Percentiles rank a stretch among this genome's conserved stretches.
Evolutionary conservation across 2,113 vertebrate genomes (phyloP).

Genomic region (Boleophthalmus pectinirostris): DNA sequence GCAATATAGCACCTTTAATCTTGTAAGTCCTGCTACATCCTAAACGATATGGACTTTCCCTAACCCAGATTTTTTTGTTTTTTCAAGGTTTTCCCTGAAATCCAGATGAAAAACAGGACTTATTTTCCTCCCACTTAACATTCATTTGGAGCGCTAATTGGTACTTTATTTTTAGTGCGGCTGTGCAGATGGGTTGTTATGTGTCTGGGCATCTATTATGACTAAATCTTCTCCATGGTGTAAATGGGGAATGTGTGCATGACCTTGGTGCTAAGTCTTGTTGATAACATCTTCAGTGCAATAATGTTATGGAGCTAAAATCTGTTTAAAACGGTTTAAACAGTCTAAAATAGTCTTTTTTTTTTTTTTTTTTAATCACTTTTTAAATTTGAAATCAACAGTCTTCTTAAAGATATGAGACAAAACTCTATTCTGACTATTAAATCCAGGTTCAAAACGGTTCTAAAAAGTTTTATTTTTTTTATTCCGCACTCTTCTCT

Average conservation of each 20-base stretch:
- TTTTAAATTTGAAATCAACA: too few species aligned
- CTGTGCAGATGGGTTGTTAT: background rate
- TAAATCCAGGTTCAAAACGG: too few species aligned
- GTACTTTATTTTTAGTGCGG: background rate
- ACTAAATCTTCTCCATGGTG: background rate
- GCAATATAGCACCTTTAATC: background rate
- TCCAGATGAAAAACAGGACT: background rate
- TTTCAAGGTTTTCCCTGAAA: background rate
- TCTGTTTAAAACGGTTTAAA: too few species aligned
- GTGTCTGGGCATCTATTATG: background rate
- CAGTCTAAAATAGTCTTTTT: too few species aligned
- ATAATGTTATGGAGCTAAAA: background rate
- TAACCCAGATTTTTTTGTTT: background rate
- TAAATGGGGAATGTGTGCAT: background rate
- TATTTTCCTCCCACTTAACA: background rate
- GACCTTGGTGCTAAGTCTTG: background rate
- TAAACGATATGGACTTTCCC: background rate
- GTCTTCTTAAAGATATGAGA: too few species aligned
- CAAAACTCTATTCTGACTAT: too few species aligned
- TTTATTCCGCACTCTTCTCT: too few species aligned
- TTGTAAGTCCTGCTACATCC: background rate
- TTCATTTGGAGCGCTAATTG: constrained; percentile 1
- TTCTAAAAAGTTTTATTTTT: too few species aligned
- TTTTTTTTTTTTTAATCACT: too few species aligned
- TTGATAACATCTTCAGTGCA: background rate